Conservation (phyloP, 2,888 invertebrate species). For the Phengaris alcon region DNA sequence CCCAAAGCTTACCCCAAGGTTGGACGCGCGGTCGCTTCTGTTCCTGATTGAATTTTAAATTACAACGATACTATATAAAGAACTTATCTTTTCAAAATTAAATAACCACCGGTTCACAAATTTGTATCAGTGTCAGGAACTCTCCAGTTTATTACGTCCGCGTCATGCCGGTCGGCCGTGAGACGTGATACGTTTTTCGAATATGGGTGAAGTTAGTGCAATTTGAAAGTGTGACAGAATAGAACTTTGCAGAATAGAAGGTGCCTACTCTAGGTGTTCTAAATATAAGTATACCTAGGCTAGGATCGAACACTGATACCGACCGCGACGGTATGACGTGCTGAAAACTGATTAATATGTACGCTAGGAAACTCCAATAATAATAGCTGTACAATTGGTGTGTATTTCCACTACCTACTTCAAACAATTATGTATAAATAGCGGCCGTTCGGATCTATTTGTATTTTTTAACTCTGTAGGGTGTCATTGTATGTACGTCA, state of each 20-base stretch:
- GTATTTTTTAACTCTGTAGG: background rate
- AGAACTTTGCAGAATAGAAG: background rate
- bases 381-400: conserved; percentile 10
- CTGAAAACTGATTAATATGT: background rate
- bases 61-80: no score
- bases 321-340: background rate
- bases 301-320: background rate
- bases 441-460: background rate
- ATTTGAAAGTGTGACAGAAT: background rate
- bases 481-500: conserved; percentile 11
- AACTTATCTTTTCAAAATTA: no score
- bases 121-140: no score
- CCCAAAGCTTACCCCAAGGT: no score
- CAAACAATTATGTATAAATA: conserved; percentile 12
- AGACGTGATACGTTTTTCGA: no score
- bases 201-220: no score
- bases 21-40: no score
- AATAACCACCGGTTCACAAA: no score
- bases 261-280: no score
- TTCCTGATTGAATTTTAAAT: no score
- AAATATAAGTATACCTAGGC: background rate
- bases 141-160: no score
- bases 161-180: no score
- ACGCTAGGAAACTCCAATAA: background rate
- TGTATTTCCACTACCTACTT: conserved; percentile 7